A percentile compares a stretch with the other conserved stretches of the same genome.
Evolutionary conservation across 2,113 vertebrate species (phyloP).

Genomic region (Madoqua kirkii): DNA sequence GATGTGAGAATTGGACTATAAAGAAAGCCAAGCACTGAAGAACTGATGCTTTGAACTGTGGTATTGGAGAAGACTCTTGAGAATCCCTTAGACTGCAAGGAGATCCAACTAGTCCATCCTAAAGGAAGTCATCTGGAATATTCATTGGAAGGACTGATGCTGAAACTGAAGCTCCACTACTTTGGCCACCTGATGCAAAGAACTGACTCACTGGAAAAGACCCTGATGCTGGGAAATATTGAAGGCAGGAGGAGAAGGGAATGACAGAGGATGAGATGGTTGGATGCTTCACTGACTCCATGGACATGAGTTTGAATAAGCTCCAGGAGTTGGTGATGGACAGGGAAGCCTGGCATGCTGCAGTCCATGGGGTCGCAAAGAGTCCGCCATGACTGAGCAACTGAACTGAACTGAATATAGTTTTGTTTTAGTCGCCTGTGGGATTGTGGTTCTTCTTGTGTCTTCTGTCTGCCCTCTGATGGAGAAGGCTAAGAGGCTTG

Average conservation of each 20-base stretch:
- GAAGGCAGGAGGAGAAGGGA: too few species aligned
- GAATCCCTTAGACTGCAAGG: neutral
- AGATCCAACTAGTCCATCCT: neutral
- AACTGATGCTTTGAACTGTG: neutral
- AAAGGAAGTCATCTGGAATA: neutral
- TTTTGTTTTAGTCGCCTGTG: neutral
- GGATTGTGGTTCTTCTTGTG: neutral
- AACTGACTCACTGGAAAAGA: neutral
- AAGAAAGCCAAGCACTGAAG: neutral
- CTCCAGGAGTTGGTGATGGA: too few species aligned
- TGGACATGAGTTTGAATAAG: too few species aligned
- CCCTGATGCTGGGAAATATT: neutral
- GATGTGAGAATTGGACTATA: neutral
- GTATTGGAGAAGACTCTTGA: neutral
- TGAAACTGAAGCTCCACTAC: neutral
- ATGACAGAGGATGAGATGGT: neutral
- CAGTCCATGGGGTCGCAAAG: too few species aligned
- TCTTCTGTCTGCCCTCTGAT: neutral
- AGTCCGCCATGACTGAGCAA: too few species aligned
- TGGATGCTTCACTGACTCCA: neutral
- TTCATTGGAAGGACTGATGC: neutral
- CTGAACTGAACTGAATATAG: neutral
- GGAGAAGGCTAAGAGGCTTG: neutral
- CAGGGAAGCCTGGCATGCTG: too few species aligned
- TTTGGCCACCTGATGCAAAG: neutral